phyloP scores from a whole-genome alignment of 2,113 vertebrate species.

The Meleagris gallopavo region DNA sequence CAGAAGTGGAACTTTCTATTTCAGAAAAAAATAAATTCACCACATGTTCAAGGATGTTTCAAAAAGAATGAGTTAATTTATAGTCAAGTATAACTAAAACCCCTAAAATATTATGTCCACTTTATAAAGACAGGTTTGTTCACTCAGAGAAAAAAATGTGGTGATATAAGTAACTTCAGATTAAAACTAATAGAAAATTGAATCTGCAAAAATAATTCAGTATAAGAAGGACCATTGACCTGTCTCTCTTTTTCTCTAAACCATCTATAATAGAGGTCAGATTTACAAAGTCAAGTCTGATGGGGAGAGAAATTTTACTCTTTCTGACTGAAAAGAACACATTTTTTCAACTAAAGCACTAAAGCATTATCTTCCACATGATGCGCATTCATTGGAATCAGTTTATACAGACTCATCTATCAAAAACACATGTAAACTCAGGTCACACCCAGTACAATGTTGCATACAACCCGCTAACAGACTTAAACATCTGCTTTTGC shows the following conservation, averaged over 20 bases:
- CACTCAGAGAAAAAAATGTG: background rate
- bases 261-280: background rate
- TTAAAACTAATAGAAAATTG: background rate
- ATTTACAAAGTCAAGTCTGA: background rate
- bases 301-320: background rate
- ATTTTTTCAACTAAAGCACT: background rate
- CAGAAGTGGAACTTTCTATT: background rate
- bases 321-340: background rate
- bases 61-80: background rate
- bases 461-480: background rate
- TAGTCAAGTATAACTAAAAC: background rate
- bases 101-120: background rate
- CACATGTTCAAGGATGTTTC: background rate
- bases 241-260: background rate
- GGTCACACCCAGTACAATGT: background rate
- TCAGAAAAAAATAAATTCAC: background rate
- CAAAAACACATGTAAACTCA: slow-evolving; percentile 44
- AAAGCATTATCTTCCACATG: slow-evolving; percentile 15
- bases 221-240: background rate
- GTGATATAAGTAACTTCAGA: background rate
- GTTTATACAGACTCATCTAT: slow-evolving; percentile 15
- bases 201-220: background rate
- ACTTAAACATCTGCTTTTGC: slow-evolving; percentile 1
- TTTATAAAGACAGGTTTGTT: background rate
- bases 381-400: background rate